Conservation (phyloP, 1,140 invertebrate species). For the Araneus ventricosus region DNA sequence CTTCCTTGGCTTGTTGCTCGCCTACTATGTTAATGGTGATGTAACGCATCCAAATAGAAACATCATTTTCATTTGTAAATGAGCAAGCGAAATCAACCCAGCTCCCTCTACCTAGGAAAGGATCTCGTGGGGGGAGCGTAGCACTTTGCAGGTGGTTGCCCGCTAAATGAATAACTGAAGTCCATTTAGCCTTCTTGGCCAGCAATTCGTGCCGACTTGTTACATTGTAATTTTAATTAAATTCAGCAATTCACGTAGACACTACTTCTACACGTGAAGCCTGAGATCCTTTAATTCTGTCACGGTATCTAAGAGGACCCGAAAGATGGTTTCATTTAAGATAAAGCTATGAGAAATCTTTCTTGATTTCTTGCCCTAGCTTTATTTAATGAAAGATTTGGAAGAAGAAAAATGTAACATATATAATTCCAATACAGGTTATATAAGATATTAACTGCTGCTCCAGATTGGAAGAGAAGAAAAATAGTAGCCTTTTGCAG, state of each 20-base stretch:
- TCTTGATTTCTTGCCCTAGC: too few relatives aligned
- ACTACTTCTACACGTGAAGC: background rate
- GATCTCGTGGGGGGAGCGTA: background rate
- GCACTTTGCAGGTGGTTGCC: background rate
- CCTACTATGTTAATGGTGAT: conserved; percentile 50
- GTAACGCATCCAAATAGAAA: conserved; percentile 58
- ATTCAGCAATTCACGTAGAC: conserved; percentile 30
- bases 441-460: too few relatives aligned
- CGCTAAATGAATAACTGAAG: conserved; percentile 68
- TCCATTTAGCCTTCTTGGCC: conserved; percentile 40
- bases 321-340: too few relatives aligned
- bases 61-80: conserved; percentile 74
- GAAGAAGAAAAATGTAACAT: too few relatives aligned
- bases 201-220: conserved; percentile 46
- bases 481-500: too few relatives aligned
- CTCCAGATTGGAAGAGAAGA: too few relatives aligned
- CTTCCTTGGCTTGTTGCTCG: background rate
- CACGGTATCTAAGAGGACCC: background rate
- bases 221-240: conserved; percentile 72
- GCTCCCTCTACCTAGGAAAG: background rate
- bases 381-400: too few relatives aligned
- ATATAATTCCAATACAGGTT: too few relatives aligned
- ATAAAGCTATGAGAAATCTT: too few relatives aligned
- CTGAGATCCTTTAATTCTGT: background rate
- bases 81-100: conserved; percentile 58